These are phyloP conservation scores for Erebia aethiops DNA, from an alignment of 2,888 invertebrate genomes.

Conservation along the genomic window DNA sequence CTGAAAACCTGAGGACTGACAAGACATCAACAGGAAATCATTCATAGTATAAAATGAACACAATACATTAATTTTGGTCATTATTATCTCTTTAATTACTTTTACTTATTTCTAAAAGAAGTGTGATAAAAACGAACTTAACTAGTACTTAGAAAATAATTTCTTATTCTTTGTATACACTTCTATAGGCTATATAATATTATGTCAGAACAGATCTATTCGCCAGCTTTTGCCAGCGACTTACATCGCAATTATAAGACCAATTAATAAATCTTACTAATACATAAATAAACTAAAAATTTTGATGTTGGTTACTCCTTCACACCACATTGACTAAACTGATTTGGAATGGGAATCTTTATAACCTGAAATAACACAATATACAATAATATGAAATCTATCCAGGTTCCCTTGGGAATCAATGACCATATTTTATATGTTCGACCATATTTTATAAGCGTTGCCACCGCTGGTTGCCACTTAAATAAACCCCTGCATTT, in stretches of 20 bases:
- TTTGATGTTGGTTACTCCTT: too few species aligned
- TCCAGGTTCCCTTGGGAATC: neutral
- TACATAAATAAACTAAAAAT: too few species aligned
- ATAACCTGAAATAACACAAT: too few species aligned
- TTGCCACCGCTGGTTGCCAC: neutral
- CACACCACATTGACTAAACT: too few species aligned
- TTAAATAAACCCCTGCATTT: neutral
- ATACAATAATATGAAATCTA: neutral
- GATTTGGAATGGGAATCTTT: too few species aligned
- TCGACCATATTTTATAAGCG: neutral
- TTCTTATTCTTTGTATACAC: neutral
- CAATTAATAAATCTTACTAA: too few species aligned
- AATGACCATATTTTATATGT: neutral
- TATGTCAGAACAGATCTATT: too few species aligned
- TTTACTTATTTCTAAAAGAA: neutral
- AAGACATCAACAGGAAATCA: constrained; percentile 17
- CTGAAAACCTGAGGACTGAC: constrained; percentile 34
- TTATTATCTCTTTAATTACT: neutral
- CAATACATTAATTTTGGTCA: constrained; percentile 1
- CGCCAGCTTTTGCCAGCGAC: too few species aligned
- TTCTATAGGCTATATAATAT: neutral
- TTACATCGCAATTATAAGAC: too few species aligned
- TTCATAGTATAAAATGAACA: neutral
- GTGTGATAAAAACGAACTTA: constrained; percentile 7
- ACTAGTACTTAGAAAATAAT: neutral